A percentile compares a stretch with the other conserved stretches of the same genome.
phyloP scores from a whole-genome alignment of 2,797 vertebrate species.

The Propithecus perrieri region DNA sequence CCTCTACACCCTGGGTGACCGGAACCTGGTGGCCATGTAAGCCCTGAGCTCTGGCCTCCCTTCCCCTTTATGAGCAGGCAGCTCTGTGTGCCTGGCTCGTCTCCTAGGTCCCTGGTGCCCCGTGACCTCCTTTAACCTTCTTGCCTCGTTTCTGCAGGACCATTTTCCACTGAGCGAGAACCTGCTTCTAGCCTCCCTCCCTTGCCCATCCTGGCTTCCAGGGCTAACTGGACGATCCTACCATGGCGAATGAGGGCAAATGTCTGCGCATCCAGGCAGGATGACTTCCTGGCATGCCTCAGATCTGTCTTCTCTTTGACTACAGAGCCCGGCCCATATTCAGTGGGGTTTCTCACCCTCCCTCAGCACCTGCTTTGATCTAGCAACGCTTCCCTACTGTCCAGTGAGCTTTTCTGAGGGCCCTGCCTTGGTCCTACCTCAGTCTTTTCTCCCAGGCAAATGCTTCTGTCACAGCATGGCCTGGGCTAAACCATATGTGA shows the following conservation, averaged over 20 bases:
- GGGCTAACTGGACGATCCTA: background rate
- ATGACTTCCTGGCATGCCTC: background rate
- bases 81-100: background rate
- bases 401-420: background rate
- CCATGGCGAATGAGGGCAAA: background rate
- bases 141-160: background rate
- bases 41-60: background rate
- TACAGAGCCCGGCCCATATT: background rate
- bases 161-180: background rate
- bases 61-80: background rate
- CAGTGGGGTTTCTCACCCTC: background rate
- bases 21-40: background rate
- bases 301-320: background rate
- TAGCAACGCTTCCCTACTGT: background rate
- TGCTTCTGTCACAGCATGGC: background rate
- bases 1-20: background rate
- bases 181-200: background rate
- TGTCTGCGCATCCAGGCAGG: background rate
- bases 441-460: background rate
- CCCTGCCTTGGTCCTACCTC: background rate
- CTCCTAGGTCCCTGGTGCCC: background rate
- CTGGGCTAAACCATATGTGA: background rate
- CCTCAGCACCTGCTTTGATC: background rate
- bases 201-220: background rate
- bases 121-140: background rate